These are phyloP conservation scores for Rostratula benghalensis DNA, from an alignment of 2,113 vertebrate genomes.

Conservation along the genomic window DNA sequence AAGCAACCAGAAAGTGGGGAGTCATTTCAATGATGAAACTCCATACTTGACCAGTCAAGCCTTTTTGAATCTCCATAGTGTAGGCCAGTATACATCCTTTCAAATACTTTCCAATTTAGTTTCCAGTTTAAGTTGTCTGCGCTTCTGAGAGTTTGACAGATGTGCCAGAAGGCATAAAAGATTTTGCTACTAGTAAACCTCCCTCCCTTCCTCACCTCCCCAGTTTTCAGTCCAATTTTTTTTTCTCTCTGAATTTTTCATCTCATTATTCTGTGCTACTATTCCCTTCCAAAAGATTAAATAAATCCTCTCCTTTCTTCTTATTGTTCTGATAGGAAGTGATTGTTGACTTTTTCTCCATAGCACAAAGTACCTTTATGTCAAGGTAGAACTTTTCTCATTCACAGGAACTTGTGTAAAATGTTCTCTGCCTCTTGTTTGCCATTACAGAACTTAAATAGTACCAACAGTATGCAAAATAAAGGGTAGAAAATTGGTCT, in stretches of 20 bases:
- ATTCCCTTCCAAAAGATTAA: not conserved
- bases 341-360: not conserved
- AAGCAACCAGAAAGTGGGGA: not conserved
- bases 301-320: not conserved
- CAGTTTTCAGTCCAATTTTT: not conserved
- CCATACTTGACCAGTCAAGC: not conserved
- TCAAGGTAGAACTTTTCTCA: not conserved
- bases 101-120: not conserved
- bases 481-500: not conserved
- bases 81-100: not conserved
- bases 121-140: not conserved
- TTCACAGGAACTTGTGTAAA: not conserved
- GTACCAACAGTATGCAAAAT: not conserved
- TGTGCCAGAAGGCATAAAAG: not conserved
- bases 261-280: not conserved
- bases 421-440: not conserved
- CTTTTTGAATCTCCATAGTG: not conserved
- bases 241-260: not conserved
- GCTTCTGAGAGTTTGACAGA: not conserved
- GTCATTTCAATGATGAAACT: not conserved
- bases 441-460: not conserved
- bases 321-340: not conserved
- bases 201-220: not conserved
- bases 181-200: not conserved
- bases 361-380: not conserved